Conservation (phyloP, 1,140 invertebrate species). For the Tetragnatha versicolor region DNA sequence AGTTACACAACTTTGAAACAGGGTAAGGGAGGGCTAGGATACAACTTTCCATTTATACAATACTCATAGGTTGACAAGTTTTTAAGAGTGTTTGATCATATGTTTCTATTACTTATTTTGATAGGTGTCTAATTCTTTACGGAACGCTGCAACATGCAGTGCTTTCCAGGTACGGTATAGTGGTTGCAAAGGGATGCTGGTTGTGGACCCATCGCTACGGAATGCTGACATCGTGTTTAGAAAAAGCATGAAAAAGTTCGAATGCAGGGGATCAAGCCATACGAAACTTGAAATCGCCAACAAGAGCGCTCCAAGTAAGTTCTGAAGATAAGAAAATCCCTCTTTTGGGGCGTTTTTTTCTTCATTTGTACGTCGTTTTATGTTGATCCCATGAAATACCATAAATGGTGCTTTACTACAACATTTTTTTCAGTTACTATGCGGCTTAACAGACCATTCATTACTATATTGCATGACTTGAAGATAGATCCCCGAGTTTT, state of each 20-base stretch:
- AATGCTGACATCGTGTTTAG: conserved; percentile 53
- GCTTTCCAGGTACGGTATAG: conserved; percentile 58
- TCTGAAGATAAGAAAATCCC: background rate
- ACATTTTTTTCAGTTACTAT: conserved; percentile 35
- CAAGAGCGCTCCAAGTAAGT: conserved; percentile 33
- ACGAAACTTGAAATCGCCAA: conserved; percentile 35
- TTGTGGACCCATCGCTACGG: conserved; percentile 43
- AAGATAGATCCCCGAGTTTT: conserved; percentile 38
- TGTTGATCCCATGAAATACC: background rate
- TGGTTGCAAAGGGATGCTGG: conserved; percentile 59
- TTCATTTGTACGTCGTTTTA: background rate
- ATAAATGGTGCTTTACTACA: background rate
- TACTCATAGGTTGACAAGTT: too few relatives aligned
- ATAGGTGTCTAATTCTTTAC: conserved; percentile 15
- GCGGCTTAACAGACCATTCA: conserved; percentile 57
- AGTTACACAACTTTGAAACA: too few relatives aligned
- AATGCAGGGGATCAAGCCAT: background rate
- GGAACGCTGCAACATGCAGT: conserved; percentile 17
- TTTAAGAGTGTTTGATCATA: background rate
- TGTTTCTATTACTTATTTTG: background rate
- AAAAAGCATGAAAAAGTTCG: conserved; percentile 57
- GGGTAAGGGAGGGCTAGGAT: too few relatives aligned
- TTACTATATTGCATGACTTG: conserved; percentile 58
- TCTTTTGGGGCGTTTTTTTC: too few relatives aligned
- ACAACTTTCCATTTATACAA: too few relatives aligned